Percentiles rank a stretch among this genome's conserved stretches.
Conservation (phyloP, 2,888 invertebrate species). For the Graphium colonna region DNA sequence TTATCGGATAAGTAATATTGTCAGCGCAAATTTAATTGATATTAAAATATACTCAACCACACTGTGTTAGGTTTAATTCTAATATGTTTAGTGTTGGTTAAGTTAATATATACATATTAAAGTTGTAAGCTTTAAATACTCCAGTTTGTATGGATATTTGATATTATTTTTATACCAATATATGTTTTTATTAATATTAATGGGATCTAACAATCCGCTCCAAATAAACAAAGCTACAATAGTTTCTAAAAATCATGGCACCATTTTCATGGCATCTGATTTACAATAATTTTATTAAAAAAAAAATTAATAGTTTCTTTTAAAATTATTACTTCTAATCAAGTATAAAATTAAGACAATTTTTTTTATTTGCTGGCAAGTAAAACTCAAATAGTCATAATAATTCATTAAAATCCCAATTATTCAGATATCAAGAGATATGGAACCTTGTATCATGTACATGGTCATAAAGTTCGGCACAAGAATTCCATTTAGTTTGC, state of each 20-base stretch:
- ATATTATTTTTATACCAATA: constrained; percentile 22
- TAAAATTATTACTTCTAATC: no score
- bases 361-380: no score
- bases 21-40: constrained; percentile 8
- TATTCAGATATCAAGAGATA: constrained; percentile 11
- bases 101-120: constrained; percentile 1
- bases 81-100: not conserved
- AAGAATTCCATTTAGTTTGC: constrained; percentile 8
- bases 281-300: not conserved
- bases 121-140: constrained; percentile 6
- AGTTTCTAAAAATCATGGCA: not conserved
- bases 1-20: not conserved
- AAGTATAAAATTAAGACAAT: no score
- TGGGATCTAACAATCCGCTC: not conserved
- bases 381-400: no score
- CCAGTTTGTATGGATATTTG: constrained; percentile 10
- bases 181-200: not conserved
- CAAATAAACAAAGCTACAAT: not conserved
- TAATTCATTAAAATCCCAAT: no score
- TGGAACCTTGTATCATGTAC: not conserved
- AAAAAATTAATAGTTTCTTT: no score
- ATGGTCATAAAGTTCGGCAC: constrained; percentile 7
- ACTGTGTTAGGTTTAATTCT: constrained; percentile 6
- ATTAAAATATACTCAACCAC: not conserved
- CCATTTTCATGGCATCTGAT: constrained; percentile 21